Evolutionary conservation across 64 coral and sea anemone species (phyloP).

Genomic region (Orbicella faveolata): DNA sequence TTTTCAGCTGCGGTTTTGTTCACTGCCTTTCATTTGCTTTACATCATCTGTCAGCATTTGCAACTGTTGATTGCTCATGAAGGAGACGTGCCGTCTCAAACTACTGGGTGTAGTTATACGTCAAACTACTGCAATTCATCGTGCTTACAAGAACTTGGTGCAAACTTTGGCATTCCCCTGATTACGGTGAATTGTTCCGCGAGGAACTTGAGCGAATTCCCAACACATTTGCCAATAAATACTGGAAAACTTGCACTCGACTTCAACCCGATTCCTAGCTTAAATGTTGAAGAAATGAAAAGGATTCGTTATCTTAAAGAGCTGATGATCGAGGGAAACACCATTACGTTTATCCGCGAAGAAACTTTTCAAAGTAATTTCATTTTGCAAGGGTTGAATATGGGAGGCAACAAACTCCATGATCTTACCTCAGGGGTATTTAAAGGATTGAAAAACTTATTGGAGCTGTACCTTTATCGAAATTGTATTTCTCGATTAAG

Average conservation of each 20-base stretch:
- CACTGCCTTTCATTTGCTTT: not conserved
- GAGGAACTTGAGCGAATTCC: conserved; percentile 1
- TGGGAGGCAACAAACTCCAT: conserved; percentile 16
- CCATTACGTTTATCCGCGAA: not conserved
- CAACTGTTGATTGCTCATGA: not conserved
- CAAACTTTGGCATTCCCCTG: not conserved
- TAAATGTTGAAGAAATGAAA: not conserved
- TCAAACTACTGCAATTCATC: not conserved
- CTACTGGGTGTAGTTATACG: not conserved
- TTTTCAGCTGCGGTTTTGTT: not conserved
- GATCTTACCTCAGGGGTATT: conserved; percentile 13
- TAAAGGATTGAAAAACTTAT: conserved; percentile 22
- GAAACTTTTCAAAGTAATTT: conserved; percentile 8
- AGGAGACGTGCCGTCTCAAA: not conserved
- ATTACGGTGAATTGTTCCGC: not conserved
- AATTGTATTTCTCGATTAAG: conserved; percentile 25
- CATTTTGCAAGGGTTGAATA: conserved; percentile 11
- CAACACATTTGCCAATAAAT: conserved; percentile 6
- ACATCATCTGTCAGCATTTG: not conserved
- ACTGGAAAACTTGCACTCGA: not conserved
- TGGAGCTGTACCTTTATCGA: conserved; percentile 28
- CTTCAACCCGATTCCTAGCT: not conserved
- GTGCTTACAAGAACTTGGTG: not conserved
- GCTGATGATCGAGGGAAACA: conserved; percentile 13
- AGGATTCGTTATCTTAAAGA: conserved; percentile 19